phyloP scores from a whole-genome alignment of 2,888 invertebrate genomes.

The Rhodophaea formosa region DNA sequence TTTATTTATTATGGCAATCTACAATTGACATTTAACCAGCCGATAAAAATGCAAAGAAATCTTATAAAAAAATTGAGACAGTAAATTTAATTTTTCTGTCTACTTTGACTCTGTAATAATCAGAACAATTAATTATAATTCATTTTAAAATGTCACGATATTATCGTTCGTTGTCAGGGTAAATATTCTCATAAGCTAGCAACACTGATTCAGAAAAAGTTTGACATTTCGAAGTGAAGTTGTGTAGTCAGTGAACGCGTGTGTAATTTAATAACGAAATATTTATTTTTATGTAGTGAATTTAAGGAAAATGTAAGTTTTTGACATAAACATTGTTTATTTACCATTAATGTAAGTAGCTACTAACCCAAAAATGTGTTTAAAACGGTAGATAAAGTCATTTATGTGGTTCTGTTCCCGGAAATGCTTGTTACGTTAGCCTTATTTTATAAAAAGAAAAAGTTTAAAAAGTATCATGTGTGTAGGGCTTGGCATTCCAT shows the following conservation, averaged over 20 bases:
- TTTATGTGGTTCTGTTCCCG: slow-evolving; percentile 42
- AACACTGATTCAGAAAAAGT: slow-evolving; percentile 51
- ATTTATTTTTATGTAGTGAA: slow-evolving; percentile 71
- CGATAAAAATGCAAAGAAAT: neutral
- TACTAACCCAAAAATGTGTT: slow-evolving; percentile 20
- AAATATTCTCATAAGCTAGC: slow-evolving; percentile 38
- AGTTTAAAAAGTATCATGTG: slow-evolving; percentile 63
- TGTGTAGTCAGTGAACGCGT: slow-evolving; percentile 72
- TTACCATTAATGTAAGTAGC: slow-evolving; percentile 26
- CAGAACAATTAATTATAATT: neutral
- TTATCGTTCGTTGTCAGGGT: slow-evolving; percentile 25
- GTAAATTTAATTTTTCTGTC: too few species aligned
- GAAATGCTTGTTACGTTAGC: slow-evolving; percentile 57
- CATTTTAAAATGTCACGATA: neutral
- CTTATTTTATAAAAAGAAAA: slow-evolving; percentile 61
- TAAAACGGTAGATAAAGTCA: neutral
- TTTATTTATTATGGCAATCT: slow-evolving; percentile 42
- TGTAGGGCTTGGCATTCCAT: slow-evolving; percentile 61
- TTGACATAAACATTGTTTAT: slow-evolving; percentile 56
- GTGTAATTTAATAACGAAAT: slow-evolving; percentile 56
- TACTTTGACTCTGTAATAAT: too few species aligned
- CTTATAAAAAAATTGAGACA: neutral
- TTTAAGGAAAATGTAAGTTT: slow-evolving; percentile 65
- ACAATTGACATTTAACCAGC: neutral
- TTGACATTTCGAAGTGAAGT: slow-evolving; percentile 72